phyloP scores from a whole-genome alignment of 2,113 vertebrate genomes.

The Progne subis region DNA sequence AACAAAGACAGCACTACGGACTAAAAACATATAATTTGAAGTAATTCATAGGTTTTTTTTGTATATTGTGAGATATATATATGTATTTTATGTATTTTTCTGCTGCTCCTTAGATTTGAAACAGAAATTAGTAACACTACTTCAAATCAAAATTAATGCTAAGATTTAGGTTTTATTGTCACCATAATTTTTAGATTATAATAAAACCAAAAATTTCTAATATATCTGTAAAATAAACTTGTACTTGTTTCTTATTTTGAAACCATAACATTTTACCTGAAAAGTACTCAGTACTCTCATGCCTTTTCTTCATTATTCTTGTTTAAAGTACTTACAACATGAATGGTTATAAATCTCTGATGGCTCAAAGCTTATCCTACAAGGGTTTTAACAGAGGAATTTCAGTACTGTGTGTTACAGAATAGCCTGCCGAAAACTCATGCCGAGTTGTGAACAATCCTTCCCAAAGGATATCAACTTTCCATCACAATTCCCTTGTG shows the following conservation, averaged over 20 bases:
- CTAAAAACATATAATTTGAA: not conserved
- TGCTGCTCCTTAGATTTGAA: not conserved
- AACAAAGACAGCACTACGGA: not conserved
- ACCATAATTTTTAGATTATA: not conserved
- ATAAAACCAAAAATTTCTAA: not conserved
- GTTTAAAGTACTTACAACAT: not conserved
- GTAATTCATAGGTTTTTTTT: not conserved
- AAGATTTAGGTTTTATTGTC: not conserved
- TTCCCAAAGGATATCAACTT: not conserved
- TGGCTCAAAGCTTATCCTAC: not conserved
- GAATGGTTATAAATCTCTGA: not conserved
- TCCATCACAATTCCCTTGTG: not conserved
- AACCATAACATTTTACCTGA: not conserved
- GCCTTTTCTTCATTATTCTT: not conserved
- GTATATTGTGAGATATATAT: not conserved
- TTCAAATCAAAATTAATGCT: not conserved
- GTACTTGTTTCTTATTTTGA: not conserved
- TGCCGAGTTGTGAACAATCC: slow-evolving; percentile 17
- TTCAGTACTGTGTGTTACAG: not conserved
- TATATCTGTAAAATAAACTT: not conserved
- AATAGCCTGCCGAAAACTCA: not conserved
- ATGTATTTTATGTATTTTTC: not conserved
- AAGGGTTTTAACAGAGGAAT: not conserved
- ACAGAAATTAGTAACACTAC: not conserved
- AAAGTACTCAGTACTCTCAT: not conserved